A percentile compares a stretch with the other conserved stretches of the same genome.
Conservation (phyloP, 2,888 invertebrate species). For the Unio pictorum region DNA sequence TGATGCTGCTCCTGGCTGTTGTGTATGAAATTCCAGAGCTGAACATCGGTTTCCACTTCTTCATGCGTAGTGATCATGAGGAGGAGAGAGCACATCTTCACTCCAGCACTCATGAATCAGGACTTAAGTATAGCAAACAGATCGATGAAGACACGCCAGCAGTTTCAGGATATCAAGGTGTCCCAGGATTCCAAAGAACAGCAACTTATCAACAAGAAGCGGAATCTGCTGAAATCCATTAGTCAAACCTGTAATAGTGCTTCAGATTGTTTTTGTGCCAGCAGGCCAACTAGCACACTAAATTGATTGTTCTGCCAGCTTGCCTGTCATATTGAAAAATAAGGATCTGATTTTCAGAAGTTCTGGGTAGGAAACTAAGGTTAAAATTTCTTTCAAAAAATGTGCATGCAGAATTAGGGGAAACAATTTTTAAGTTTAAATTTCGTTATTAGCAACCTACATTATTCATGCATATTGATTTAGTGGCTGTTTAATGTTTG, state of each 20-base stretch:
- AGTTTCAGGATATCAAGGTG: conserved; percentile 28
- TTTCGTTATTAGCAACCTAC: too few species aligned
- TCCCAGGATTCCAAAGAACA: conserved; percentile 34
- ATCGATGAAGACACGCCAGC: conserved; percentile 46
- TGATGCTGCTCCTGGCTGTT: conserved; percentile 87
- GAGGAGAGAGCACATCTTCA: conserved; percentile 45
- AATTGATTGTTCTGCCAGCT: too few species aligned
- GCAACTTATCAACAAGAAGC: conserved; percentile 14
- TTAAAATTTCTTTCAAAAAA: too few species aligned
- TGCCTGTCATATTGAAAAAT: too few species aligned
- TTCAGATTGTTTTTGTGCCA: too few species aligned
- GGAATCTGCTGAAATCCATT: conserved; percentile 5
- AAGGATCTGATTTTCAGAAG: too few species aligned
- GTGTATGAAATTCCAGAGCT: conserved; percentile 92
- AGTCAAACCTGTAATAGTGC: neutral
- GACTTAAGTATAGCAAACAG: conserved; percentile 60
- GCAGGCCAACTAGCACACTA: too few species aligned
- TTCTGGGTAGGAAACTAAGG: too few species aligned
- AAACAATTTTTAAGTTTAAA: too few species aligned
- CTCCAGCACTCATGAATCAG: conserved; percentile 33
- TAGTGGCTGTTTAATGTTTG: too few species aligned
- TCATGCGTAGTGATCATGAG: conserved; percentile 77
- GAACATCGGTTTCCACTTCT: conserved; percentile 85
- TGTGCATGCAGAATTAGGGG: too few species aligned
- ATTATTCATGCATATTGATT: too few species aligned